Conservation (phyloP, 2,888 invertebrate species). For the Branchellion lobata region DNA sequence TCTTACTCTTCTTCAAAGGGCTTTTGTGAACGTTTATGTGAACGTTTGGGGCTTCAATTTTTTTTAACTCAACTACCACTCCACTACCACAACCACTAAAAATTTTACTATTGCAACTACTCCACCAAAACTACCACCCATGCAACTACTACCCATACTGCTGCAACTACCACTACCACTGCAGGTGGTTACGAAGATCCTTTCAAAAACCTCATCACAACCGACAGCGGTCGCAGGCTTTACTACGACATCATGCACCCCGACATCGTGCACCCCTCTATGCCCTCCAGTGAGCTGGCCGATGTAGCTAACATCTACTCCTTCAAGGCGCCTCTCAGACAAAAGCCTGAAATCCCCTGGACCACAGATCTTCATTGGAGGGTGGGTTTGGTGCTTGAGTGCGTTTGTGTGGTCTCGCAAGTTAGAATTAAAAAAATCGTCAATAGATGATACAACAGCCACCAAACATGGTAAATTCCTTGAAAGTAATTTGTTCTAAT, state of each 20-base stretch:
- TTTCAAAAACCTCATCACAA: slow-evolving; percentile 48
- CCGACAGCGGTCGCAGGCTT: slow-evolving; percentile 50
- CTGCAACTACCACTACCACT: too few species aligned
- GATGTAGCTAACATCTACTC: slow-evolving; percentile 51
- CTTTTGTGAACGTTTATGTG: too few species aligned
- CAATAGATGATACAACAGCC: too few species aligned
- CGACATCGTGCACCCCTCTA: slow-evolving; percentile 52
- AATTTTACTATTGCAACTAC: too few species aligned
- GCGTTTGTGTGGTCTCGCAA: background rate
- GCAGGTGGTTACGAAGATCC: slow-evolving; percentile 52
- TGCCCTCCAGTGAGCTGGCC: slow-evolving; percentile 52
- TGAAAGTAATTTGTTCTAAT: background rate
- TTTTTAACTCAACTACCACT: too few species aligned
- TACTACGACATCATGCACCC: slow-evolving; percentile 52
- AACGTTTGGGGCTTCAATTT: too few species aligned
- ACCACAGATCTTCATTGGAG: slow-evolving; percentile 51
- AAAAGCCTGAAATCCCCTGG: slow-evolving; percentile 50
- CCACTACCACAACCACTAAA: too few species aligned
- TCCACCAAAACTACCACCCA: too few species aligned
- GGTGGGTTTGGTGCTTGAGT: too few species aligned
- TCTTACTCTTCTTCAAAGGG: background rate
- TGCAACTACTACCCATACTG: too few species aligned
- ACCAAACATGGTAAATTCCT: slow-evolving; percentile 10
- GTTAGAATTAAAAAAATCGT: background rate
- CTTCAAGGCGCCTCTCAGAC: slow-evolving; percentile 51